Conservation (phyloP, 2,888 invertebrate genomes). For the Luffia ferchaultella region DNA sequence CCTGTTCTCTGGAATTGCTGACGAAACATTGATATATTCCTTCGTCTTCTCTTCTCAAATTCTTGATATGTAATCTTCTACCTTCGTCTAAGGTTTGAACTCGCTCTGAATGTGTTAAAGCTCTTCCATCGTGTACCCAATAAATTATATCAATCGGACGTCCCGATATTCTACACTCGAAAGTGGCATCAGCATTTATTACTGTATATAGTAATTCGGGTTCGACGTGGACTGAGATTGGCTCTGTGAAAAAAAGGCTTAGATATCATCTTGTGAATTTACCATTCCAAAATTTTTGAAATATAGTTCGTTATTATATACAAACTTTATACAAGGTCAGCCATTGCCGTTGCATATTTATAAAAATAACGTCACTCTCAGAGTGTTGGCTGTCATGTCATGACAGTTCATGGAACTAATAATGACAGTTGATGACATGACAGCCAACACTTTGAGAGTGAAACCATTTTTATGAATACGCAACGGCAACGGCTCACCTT, state of each 20-base stretch:
- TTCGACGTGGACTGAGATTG: slow-evolving; percentile 81
- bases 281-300: too few species aligned
- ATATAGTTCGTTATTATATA: too few species aligned
- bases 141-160: slow-evolving; percentile 81
- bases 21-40: slow-evolving; percentile 95
- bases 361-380: too few species aligned
- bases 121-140: slow-evolving; percentile 83
- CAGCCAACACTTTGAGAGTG: too few species aligned
- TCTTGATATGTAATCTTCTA: slow-evolving; percentile 67
- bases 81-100: slow-evolving; percentile 59
- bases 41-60: slow-evolving; percentile 80
- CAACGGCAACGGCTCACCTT: too few species aligned
- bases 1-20: slow-evolving; percentile 84
- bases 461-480: too few species aligned
- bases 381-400: too few species aligned
- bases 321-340: too few species aligned
- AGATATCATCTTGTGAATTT: too few species aligned
- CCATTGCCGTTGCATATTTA: too few species aligned
- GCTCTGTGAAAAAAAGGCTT: slow-evolving; percentile 63
- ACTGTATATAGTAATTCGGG: slow-evolving; percentile 82
- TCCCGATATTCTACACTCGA: slow-evolving; percentile 88
- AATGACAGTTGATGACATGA: too few species aligned
- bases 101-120: slow-evolving; percentile 67
- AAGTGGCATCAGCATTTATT: slow-evolving; percentile 82
- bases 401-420: too few species aligned